Percentiles rank a stretch among this genome's conserved stretches.
Evolutionary conservation across 2,888 invertebrate genomes (phyloP).

Genomic region (Syrphus vitripennis): DNA sequence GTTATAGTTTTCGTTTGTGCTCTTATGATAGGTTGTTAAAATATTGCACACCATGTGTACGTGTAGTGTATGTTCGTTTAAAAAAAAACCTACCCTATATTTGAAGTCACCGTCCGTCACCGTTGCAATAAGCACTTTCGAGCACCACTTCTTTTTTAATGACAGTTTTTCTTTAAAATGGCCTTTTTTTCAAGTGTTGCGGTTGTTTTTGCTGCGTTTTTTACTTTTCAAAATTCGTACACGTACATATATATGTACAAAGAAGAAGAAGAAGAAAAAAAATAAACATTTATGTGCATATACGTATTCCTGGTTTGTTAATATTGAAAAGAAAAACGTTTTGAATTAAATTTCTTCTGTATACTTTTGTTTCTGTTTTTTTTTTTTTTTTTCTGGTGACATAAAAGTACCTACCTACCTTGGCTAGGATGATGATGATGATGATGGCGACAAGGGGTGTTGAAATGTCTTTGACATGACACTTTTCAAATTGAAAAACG

Average conservation of each 20-base stretch:
- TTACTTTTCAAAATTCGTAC: not conserved
- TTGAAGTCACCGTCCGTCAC: not conserved
- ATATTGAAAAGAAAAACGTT: conserved; percentile 19
- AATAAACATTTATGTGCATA: not conserved
- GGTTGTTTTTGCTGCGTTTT: conserved; percentile 17
- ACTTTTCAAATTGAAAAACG: conserved; percentile 55
- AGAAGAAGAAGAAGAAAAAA: not conserved
- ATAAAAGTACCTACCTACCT: not conserved
- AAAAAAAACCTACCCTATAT: not conserved
- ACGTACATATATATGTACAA: too few relatives aligned
- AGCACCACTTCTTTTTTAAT: conserved; percentile 16
- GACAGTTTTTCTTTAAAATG: conserved; percentile 29
- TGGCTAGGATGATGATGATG: not conserved
- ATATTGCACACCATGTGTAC: not conserved
- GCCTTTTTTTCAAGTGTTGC: conserved; percentile 22
- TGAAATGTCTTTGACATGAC: conserved; percentile 59
- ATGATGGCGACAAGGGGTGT: conserved; percentile 13
- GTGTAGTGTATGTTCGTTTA: not conserved
- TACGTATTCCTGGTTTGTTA: not conserved
- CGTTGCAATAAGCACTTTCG: not conserved
- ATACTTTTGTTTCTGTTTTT: not conserved
- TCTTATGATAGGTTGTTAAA: not conserved
- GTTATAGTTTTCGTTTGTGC: not conserved
- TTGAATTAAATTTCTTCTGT: conserved; percentile 8
- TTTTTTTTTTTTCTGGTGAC: conserved; percentile 23